phyloP scores from a whole-genome alignment of 2,797 vertebrate species.

The Dromococcyx pavoninus region DNA sequence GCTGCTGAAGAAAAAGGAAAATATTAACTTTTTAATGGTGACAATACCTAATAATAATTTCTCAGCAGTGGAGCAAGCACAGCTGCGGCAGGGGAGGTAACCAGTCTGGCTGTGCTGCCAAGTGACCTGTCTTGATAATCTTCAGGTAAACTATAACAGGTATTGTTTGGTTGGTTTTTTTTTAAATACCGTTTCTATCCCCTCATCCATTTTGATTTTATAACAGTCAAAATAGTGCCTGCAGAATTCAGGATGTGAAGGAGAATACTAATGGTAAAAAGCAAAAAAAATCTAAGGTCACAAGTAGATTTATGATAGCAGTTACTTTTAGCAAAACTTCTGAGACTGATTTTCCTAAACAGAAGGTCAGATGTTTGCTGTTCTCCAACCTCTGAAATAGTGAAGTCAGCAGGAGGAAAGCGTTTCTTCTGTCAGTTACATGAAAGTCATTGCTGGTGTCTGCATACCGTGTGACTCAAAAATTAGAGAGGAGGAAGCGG shows the following conservation, averaged over 20 bases:
- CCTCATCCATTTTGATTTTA: not conserved
- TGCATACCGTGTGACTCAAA: not conserved
- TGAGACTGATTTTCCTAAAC: not conserved
- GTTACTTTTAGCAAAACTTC: slow-evolving; percentile 26
- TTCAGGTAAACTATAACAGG: not conserved
- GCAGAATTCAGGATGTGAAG: not conserved
- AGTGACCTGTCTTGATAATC: not conserved
- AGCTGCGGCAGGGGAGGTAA: not conserved
- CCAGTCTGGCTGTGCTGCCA: fast-evolving
- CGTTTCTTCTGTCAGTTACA: not conserved
- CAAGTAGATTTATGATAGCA: not conserved
- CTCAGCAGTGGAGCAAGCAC: not conserved
- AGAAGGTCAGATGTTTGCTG: not conserved
- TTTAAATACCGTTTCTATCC: no score
- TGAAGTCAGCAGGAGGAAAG: not conserved
- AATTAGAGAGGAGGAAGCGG: not conserved
- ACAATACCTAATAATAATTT: not conserved
- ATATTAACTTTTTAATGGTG: not conserved
- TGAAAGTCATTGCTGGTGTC: not conserved
- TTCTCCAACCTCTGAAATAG: not conserved
- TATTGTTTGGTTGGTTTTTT: not conserved
- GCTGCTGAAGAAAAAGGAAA: not conserved
- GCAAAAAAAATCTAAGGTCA: not conserved
- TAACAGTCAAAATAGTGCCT: not conserved
- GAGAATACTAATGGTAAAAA: not conserved